Evolutionary conservation across 2,113 vertebrate species (phyloP).

Genomic region (Tiliqua scincoides): DNA sequence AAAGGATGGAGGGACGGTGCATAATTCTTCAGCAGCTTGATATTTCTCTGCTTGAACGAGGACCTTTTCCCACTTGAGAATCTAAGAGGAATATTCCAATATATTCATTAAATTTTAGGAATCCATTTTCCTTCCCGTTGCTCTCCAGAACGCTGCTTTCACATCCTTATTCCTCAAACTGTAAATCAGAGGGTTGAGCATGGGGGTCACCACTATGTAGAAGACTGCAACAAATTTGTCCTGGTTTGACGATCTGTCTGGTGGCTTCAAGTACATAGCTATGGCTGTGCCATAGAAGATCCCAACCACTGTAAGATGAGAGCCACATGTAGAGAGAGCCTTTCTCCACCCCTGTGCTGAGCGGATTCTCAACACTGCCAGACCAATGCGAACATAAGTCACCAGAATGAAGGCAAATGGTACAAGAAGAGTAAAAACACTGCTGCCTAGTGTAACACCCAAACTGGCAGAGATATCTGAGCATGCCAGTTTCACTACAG

Average conservation of each 20-base stretch:
- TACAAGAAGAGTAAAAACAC: not conserved
- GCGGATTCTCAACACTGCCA: not conserved
- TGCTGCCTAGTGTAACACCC: not conserved
- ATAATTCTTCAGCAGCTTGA: too few species aligned
- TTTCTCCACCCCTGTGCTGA: not conserved
- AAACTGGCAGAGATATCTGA: not conserved
- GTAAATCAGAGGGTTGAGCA: not conserved
- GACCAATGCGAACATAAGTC: slow-evolving; percentile 16
- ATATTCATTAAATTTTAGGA: too few species aligned
- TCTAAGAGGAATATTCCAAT: not conserved
- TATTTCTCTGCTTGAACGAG: too few species aligned
- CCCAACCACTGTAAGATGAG: slow-evolving; percentile 25
- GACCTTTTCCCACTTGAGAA: too few species aligned
- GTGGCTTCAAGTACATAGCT: slow-evolving; percentile 4
- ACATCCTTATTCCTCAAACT: not conserved
- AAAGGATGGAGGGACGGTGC: too few species aligned
- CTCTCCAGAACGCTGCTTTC: not conserved
- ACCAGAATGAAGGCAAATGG: slow-evolving; percentile 20
- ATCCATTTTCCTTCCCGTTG: not conserved
- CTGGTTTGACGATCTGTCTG: not conserved
- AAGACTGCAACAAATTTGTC: slow-evolving; percentile 23
- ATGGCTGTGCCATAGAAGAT: slow-evolving; percentile 35
- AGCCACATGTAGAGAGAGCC: not conserved
- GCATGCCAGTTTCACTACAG: not conserved
- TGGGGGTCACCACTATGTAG: not conserved